Evolutionary conservation across 2,113 vertebrate genomes (phyloP), one percentile per base, ranked within the genome.

Genomic region (Rhinopomastus cyanomelas): DNA sequence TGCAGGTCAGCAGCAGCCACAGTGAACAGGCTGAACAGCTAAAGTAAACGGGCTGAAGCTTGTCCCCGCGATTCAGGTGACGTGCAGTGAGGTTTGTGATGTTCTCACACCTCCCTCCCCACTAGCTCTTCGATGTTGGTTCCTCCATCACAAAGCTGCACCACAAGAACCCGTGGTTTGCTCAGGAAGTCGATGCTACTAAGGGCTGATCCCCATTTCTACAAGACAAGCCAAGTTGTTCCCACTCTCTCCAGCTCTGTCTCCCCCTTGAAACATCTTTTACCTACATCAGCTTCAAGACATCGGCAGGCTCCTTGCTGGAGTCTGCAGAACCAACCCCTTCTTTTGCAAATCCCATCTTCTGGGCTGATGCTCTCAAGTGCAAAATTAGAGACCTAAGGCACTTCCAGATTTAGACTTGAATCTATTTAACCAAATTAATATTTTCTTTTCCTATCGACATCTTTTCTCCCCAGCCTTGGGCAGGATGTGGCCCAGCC

Each of bases 401-500:
- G 95, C 77, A 53, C 53, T 94, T 64, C 18, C 27, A 60, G 65
- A 39, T 48, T 81, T 29, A 2, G 15, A 74, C 39, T 6, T 75
- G 65, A 94, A 84, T 65, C 59, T 49, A 61, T 93, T 92, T 74
- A 77, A 86, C 27, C 49, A 78, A 88, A 68, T 90, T 34, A 87
- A 48, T 65, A 8, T 49, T 55, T 59, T 76, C 87, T 77, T 64
- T 37, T 16, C 71, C 46, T 84, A 3, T 21, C 0, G 0, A 32
- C 71, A 46, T 46, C 78, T 93, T 67, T 66, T 66, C 82, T 86
- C 68, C 39, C 52, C 83, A 68, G 93, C 85, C 93, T 7, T 18
- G 92, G 88, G 93, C 90, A 91, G 93, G 92, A 92, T 87, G 90
- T 2, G 51, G 79, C 90, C 76, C 85, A 92, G 51, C 88, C 90